Conservation (phyloP, 2,888 invertebrate species). For the Aproaerema taeniolella region DNA sequence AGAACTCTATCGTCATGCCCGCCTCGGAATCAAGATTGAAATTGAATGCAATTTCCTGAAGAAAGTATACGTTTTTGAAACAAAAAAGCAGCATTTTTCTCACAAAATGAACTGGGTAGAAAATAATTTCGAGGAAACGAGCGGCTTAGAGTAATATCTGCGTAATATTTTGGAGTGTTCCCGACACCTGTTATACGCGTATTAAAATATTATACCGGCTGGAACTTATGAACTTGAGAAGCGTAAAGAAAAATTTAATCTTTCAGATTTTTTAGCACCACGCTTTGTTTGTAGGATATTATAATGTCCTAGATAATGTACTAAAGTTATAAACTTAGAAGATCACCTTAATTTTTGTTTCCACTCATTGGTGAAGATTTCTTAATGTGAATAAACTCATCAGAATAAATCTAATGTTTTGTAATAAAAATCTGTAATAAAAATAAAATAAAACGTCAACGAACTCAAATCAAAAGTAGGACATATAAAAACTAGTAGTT, state of each 20-base stretch:
- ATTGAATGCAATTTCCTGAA: slow-evolving; percentile 47
- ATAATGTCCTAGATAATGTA: too few relatives aligned
- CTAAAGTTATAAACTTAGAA: too few relatives aligned
- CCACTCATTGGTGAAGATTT: too few relatives aligned
- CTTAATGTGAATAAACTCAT: too few relatives aligned
- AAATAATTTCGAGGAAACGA: slow-evolving; percentile 3
- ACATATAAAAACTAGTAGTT: too few relatives aligned
- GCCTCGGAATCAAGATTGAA: slow-evolving; percentile 55
- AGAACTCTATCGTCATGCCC: slow-evolving; percentile 46
- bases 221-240: slow-evolving; percentile 40
- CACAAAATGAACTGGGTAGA: slow-evolving; percentile 20
- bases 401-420: too few relatives aligned
- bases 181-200: slow-evolving; percentile 31
- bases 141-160: neutral
- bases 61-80: slow-evolving; percentile 23
- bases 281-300: too few relatives aligned
- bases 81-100: slow-evolving; percentile 28
- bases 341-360: too few relatives aligned
- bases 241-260: slow-evolving; percentile 56
- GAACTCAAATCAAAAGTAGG: too few relatives aligned
- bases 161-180: slow-evolving; percentile 13
- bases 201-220: slow-evolving; percentile 40
- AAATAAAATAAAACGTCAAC: too few relatives aligned
- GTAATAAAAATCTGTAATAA: too few relatives aligned
- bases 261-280: slow-evolving; percentile 33